phyloP scores from a whole-genome alignment of 2,113 vertebrate genomes.

The Perca flavescens region DNA sequence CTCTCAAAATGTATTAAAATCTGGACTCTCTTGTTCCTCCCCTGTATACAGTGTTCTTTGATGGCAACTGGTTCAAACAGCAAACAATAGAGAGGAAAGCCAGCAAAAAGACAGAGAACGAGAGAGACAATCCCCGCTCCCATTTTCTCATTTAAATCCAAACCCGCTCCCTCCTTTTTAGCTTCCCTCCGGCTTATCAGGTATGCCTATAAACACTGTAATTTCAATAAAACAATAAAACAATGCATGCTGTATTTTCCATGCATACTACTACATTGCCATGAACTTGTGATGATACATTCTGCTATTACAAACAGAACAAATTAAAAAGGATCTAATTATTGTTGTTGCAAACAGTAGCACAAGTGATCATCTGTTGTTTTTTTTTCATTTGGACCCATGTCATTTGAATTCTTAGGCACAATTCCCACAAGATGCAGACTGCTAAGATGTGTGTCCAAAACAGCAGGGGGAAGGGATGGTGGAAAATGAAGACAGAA shows the following conservation, averaged over 20 bases:
- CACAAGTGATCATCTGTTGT: slow-evolving; percentile 1
- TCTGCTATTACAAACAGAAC: not conserved
- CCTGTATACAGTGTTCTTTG: slow-evolving; percentile 51
- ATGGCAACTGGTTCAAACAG: slow-evolving; percentile 51
- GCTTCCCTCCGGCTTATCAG: slow-evolving; percentile 27
- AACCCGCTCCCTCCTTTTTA: slow-evolving; percentile 18
- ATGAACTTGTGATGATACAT: slow-evolving; percentile 14
- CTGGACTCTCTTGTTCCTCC: slow-evolving; percentile 41
- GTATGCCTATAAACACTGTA: slow-evolving; percentile 41
- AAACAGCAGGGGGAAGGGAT: slow-evolving; percentile 7
- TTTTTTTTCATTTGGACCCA: slow-evolving; percentile 12
- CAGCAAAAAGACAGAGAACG: slow-evolving; percentile 34
- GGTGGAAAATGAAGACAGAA: slow-evolving; percentile 30
- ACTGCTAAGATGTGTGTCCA: slow-evolving; percentile 30
- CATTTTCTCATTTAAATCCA: slow-evolving; percentile 43
- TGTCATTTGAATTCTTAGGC: slow-evolving; percentile 26
- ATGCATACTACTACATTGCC: not conserved
- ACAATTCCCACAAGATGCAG: slow-evolving; percentile 5
- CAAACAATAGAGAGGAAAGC: slow-evolving; percentile 29
- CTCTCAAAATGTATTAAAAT: slow-evolving; percentile 55
- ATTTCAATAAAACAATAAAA: slow-evolving; percentile 18
- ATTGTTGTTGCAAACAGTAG: slow-evolving; percentile 17
- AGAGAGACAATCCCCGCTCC: slow-evolving; percentile 44
- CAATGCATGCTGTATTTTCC: slow-evolving; percentile 12
- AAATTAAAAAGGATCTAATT: slow-evolving; percentile 38